Base-by-base conservation (phyloP, 2,113 vertebrate genomes). In the Dipodomys stephensi region DNA sequence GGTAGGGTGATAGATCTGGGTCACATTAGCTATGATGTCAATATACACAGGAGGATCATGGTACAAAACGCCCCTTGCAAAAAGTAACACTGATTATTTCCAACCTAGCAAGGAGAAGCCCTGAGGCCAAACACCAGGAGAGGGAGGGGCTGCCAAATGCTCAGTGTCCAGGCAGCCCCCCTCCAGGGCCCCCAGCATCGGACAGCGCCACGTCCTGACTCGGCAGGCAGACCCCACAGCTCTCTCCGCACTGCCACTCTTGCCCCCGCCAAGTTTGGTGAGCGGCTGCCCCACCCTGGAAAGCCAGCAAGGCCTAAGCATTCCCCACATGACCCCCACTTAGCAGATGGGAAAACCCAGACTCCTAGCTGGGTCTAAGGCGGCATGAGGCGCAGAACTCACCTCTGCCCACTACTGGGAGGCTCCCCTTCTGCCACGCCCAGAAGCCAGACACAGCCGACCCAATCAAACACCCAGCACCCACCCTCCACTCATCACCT, bases 281-380 rank as follows among this genome's bases (percentile, higher is more conserved):
- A 53, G 4, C 20, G 19, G 27, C 3, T 6, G 22, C 30, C 1
- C 4, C 35, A 35, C 4, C 53, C 1, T 4, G 7, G 64, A 8
- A 6, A 20, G n/a, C 16, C 84, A 25, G 22, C 69, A 67, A 60
- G 77, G 28, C n/a, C 79, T 8, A 0, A 87, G 46, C n/a, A 72
- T 2, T 15, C 27, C 64, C 30, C 78, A 22, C 4, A 6, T 27
- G 39, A 19, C 1, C 15, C 62, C 28, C 32, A 39, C 28, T 82
- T 28, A n/a, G 16, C 62, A 80, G 73, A 82, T 2, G 6, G 35
- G 62, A 22, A 89, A 76, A 81, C 39, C 62, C 74, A 23, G 28
- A 69, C 27, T 15, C 32, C 19, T 46, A 60, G 30, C 30, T 53
- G 64, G 44, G 60, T 71, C 23, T 83, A 32, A 19, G 12, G 12